Percentiles rank a stretch among this genome's conserved stretches.
These are phyloP conservation scores for Dynastes tityus DNA, from an alignment of 2,888 invertebrate genomes.

Conservation along the genomic window DNA sequence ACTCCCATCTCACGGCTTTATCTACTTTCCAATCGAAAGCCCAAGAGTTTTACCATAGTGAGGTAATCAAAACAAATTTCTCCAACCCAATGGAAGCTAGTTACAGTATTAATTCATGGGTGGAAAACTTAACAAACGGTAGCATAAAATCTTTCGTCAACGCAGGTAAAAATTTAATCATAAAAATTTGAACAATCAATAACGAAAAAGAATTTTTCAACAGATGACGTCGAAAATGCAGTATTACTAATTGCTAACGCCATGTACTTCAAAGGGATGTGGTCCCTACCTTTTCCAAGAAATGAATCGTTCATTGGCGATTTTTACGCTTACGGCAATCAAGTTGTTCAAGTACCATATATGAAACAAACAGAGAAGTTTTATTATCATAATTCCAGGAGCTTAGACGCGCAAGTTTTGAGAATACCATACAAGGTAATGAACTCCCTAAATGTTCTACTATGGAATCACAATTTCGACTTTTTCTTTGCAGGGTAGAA, in stretches of 20 bases:
- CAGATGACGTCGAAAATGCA: slow-evolving; percentile 76
- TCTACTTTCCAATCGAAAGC: slow-evolving; percentile 78
- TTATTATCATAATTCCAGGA: slow-evolving; percentile 76
- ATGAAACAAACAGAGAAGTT: slow-evolving; percentile 82
- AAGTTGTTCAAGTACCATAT: slow-evolving; percentile 72
- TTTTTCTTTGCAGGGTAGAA: slow-evolving; percentile 75
- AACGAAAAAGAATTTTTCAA: slow-evolving; percentile 54
- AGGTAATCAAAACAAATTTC: slow-evolving; percentile 79
- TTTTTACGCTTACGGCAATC: slow-evolving; percentile 75
- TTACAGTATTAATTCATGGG: slow-evolving; percentile 85
- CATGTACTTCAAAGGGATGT: slow-evolving; percentile 86
- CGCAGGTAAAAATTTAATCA: slow-evolving; percentile 71
- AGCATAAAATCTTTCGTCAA: slow-evolving; percentile 80
- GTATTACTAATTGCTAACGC: slow-evolving; percentile 83
- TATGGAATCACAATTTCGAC: not conserved
- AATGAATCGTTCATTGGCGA: slow-evolving; percentile 74
- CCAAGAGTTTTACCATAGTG: slow-evolving; percentile 78
- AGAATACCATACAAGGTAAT: slow-evolving; percentile 81
- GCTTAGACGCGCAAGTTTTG: slow-evolving; percentile 80
- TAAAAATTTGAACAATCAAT: not conserved
- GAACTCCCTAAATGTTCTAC: slow-evolving; percentile 53
- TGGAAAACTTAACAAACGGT: slow-evolving; percentile 81
- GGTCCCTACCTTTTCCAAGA: slow-evolving; percentile 80
- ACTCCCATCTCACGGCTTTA: slow-evolving; percentile 72
- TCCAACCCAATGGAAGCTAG: slow-evolving; percentile 73